Percentiles rank a stretch among this genome's conserved stretches.
These are phyloP conservation scores for Copidosoma floridanum DNA, from an alignment of 1,140 invertebrate species.

Conservation along the genomic window DNA sequence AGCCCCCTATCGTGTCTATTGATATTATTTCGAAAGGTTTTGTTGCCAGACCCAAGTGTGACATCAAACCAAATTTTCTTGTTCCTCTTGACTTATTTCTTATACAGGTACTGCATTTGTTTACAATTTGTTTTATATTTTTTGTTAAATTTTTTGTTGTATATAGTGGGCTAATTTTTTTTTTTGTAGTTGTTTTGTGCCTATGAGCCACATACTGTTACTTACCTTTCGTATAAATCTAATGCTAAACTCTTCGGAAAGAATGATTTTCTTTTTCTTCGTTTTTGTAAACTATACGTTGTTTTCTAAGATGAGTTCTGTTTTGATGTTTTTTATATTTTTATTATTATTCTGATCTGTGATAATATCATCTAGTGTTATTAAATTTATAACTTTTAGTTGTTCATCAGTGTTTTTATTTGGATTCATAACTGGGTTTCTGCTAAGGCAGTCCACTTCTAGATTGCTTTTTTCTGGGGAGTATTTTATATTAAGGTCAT, in stretches of 20 bases:
- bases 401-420: not conserved
- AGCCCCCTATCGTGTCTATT: constrained; percentile 43
- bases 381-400: not conserved
- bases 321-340: not conserved
- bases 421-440: not conserved
- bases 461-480: constrained; percentile 17
- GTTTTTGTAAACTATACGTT: not conserved
- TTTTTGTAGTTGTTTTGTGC: constrained; percentile 14
- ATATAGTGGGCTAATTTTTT: constrained; percentile 23
- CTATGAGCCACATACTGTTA: not conserved
- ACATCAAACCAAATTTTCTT: constrained; percentile 29
- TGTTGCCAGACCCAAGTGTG: too few relatives aligned
- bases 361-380: not conserved
- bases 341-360: not conserved
- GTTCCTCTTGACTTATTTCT: too few relatives aligned
- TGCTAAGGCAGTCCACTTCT: constrained; percentile 15
- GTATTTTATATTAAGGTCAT: constrained; percentile 7
- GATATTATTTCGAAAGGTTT: constrained; percentile 37
- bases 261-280: not conserved
- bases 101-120: constrained; percentile 19
- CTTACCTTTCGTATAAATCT: constrained; percentile 22
- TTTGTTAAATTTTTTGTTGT: constrained; percentile 17
- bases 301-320: not conserved
- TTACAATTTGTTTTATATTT: constrained; percentile 19
- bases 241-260: constrained; percentile 2